phyloP scores from a whole-genome alignment of 2,113 vertebrate species.

The Murina feae region DNA sequence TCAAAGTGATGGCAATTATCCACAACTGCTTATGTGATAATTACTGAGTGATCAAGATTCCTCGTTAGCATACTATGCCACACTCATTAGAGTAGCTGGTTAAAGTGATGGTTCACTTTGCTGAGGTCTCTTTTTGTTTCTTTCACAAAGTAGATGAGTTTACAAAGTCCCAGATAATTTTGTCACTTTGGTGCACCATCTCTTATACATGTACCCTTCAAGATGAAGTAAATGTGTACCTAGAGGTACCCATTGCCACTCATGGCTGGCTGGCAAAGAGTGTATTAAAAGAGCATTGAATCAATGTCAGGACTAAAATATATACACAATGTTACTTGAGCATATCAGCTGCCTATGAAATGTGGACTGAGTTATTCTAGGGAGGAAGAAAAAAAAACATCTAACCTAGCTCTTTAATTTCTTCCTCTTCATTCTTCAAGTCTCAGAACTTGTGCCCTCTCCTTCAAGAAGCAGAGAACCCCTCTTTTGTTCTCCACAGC shows the following conservation, averaged over 20 bases:
- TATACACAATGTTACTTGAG: neutral
- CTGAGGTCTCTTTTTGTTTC: neutral
- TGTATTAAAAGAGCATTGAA: neutral
- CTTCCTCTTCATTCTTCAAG: neutral
- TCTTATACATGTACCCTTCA: neutral
- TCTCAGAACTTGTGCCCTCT: neutral
- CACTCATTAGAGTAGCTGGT: neutral
- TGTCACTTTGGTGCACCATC: neutral
- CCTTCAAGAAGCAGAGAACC: neutral
- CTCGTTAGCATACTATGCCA: neutral
- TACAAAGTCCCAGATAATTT: neutral
- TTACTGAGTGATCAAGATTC: neutral
- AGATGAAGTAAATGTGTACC: neutral
- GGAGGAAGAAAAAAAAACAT: neutral
- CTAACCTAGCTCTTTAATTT: neutral
- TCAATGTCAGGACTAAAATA: neutral
- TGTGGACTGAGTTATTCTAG: neutral
- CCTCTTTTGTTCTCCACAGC: neutral
- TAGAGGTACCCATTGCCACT: neutral
- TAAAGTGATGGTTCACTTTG: neutral
- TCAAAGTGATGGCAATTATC: neutral
- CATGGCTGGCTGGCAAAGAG: neutral
- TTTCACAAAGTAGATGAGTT: constrained; percentile 5
- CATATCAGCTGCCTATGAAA: neutral
- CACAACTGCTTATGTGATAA: neutral